Base-by-base conservation (phyloP, 35 echinoderm and acorn worm species). In the Hemicentrotus pulcherrimus region DNA sequence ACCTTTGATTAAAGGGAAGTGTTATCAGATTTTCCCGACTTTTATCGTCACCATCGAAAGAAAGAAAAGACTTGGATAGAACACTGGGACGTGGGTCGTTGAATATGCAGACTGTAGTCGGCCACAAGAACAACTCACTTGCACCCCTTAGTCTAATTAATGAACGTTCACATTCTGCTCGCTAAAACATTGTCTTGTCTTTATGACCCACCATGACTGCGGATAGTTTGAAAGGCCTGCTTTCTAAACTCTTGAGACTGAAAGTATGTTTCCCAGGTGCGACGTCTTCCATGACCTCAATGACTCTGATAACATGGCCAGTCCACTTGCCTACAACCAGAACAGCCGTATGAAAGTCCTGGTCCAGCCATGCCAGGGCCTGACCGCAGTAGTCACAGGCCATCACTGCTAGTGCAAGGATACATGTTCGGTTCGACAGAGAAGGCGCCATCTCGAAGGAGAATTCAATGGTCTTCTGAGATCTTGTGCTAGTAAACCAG, bases 351-450 rank as follows among this genome's bases (percentile, higher is more conserved):
- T 95, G 58, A 91, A 98, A 96, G 50, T 95, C 35, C 24, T 95
- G 48, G 47, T 97, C 96, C 8, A 98, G 87, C 95, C 95, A 97
- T 9, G 96, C 95, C 19, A 98, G n/a, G 24, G 96, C 96, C 45
- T 98, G 97, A 30, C 97, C 97, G 47, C 97, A 98, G 28, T 97
- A 96, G 18, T 95, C 86, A 31, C 97, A 97, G 4, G 95, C 94
- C 11, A 97, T 86, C 10, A 87, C 93, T 15, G 95, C 94, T 6
- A 98, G 55, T 8, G 97, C 96, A 19, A 98, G 48, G 31, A 95
- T 78, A 45, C 94, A 88, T 15, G 95, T 96, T 19, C 91, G 86
- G 88, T 98, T 98, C 4, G 24, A 4, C 4, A 16, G 18, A 88
- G 94, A 58, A 3, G 31, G 92, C 46, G 94, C 31, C 48, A 98